Conservation (phyloP, 1,140 invertebrate genomes). For the Onthophagus taurus region DNA sequence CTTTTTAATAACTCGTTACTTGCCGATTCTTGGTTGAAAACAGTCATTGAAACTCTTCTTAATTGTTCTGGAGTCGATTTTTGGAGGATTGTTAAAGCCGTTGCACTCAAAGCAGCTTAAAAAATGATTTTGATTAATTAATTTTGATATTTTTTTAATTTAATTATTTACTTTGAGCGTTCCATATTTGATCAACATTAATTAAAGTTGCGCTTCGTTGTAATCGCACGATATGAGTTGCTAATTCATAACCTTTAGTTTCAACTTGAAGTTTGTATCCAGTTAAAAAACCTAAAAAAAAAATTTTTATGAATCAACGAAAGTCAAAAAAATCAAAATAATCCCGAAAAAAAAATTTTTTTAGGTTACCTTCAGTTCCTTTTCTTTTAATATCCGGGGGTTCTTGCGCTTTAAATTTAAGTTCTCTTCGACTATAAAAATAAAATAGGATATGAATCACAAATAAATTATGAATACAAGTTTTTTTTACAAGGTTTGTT, state of each 20-base stretch:
- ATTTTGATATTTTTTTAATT: not conserved
- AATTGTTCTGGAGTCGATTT: conserved; percentile 1
- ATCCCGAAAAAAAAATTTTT: too few species aligned
- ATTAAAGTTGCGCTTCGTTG: conserved; percentile 26
- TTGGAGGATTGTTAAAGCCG: not conserved
- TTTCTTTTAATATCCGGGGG: not conserved
- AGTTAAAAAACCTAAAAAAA: conserved; percentile 1
- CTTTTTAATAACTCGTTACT: conserved; percentile 29
- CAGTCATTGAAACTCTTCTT: conserved; percentile 24
- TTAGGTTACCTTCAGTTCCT: not conserved
- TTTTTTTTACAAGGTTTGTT: conserved; percentile 18
- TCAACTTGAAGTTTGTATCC: not conserved
- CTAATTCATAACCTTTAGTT: conserved; percentile 22
- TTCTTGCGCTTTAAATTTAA: not conserved
- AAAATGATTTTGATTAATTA: not conserved
- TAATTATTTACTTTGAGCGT: conserved; percentile 17
- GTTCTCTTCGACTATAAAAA: conserved; percentile 1
- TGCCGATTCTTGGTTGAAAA: conserved; percentile 28
- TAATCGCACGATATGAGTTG: conserved; percentile 24
- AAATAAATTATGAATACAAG: not conserved
- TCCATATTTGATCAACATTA: conserved; percentile 25
- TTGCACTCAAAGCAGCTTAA: conserved; percentile 3
- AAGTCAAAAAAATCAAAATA: too few species aligned
- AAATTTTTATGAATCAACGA: too few species aligned
- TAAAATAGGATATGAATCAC: not conserved